Base-by-base conservation (phyloP, 1,140 invertebrate species). In the Subanguina moxae region DNA sequence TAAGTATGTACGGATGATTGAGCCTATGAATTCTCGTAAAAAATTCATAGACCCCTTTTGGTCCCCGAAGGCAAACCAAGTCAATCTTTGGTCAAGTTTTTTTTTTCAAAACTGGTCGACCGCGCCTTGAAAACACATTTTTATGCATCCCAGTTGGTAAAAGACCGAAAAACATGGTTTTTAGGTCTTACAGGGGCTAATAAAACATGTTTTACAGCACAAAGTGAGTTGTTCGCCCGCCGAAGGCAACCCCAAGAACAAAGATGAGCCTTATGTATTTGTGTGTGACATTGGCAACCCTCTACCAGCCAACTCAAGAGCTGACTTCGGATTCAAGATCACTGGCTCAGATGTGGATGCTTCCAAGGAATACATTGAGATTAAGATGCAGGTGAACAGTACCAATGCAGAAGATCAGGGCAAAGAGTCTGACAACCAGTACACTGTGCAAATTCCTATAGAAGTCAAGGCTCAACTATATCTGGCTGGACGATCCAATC, bases 271-370 rank as follows among this genome's bases (percentile, higher is more conserved):
- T 9, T 68, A 77, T 28, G 61, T 67, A 21, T 77, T 82, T 46
- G 69, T 74, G 42, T 80, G 78, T 63, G 78, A 80, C 30, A 67
- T 80, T 21, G 78, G 78, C 17, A 80, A 81, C 64, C 79, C 81
- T 42, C 69, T 82, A 25, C 79, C 79, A 15, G 78, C 80, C 3
- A 80, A 76, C 46, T 76, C 75, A 58, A 48, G 59, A n/a, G 71
- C 70, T 11, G 65, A 65, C 38, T 77, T 76, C 67, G 78, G 73
- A 5, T 66, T 82, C n/a, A 71, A 72, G 64, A 42, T 81, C 19
- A 72, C 75, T 58, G 78, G 76, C 3, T 64, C 46, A n/a, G 58
- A 78, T 42, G 71, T 80, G 38, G 80, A 79, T 21, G 65, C 76
- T 15, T 28, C 64, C 19, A 65, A 72, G 19, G 68, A 65, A 66